These are phyloP conservation scores for Heliconius cydno DNA, from an alignment of 2,888 invertebrate genomes.

Conservation along the genomic window DNA sequence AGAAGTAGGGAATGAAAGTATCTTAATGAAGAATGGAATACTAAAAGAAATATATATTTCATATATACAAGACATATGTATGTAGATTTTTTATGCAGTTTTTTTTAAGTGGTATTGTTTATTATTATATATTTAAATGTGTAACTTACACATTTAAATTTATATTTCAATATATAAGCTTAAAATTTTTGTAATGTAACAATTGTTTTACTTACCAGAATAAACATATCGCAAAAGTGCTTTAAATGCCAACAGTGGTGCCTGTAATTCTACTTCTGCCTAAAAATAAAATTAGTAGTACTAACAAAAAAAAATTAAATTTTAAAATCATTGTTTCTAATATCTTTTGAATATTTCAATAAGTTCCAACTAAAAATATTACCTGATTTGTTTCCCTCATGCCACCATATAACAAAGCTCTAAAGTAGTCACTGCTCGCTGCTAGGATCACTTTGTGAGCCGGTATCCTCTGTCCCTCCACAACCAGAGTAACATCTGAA, in stretches of 20 bases:
- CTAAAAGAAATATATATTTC: no score
- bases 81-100: neutral
- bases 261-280: constrained; percentile 93
- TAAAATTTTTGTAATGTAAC: neutral
- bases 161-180: neutral
- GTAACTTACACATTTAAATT: neutral
- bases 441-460: constrained; percentile 92
- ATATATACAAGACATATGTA: no score
- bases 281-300: constrained; percentile 60
- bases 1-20: no score
- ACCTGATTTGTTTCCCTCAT: constrained; percentile 88
- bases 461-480: constrained; percentile 87
- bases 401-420: constrained; percentile 92
- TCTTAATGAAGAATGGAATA: no score
- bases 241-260: constrained; percentile 93
- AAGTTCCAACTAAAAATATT: constrained; percentile 26
- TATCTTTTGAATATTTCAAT: neutral
- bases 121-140: neutral
- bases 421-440: constrained; percentile 97
- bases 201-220: constrained; percentile 85
- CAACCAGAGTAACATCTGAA: constrained; percentile 94
- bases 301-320: neutral
- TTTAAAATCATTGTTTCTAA: neutral
- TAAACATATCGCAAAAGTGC: constrained; percentile 97
- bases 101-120: neutral